Base-by-base conservation (phyloP, 2,797 vertebrate genomes). In the Gymnothorax reevesii region DNA sequence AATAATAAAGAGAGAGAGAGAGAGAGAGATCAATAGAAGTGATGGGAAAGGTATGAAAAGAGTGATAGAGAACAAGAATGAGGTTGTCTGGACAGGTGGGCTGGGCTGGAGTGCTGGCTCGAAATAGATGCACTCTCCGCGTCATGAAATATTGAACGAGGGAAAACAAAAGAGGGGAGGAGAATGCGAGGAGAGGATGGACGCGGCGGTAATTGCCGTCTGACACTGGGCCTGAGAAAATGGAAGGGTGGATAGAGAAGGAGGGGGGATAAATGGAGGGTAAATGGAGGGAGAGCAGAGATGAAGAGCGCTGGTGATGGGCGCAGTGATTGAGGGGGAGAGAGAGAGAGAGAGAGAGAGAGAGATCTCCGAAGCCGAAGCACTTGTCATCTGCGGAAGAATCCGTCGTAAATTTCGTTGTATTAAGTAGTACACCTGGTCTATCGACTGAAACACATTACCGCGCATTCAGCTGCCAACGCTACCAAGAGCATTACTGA, bases 61-160 rank as follows among this genome's bases (percentile, higher is more conserved):
- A 75, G 82, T 90, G 90, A 88, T 91, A 54, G 90, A 88, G 86
- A 85, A 90, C 89, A 89, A 90, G 92, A 88, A 89, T 90, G 87
- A 88, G 90, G 94, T 92, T 93, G 92, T 92, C 92, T 92, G 93
- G 93, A 94, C 90, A 88, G 92, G 92, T 91, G 89, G 91, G 87
- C 86, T 88, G 89, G 91, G 89, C 90, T n/a, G 71, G 89, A 57
- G 42, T 83, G 88, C 89, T 88, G 17, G 88, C 92, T 87, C 73
- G 92, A 90, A 94, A 94, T 94, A 94, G 94, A 93, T 91, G 91
- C 93, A 92, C 90, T 93, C 92, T 89, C 90, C 90, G 88, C 89
- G 91, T 90, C 92, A 94, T 95, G 92, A 94, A 94, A 95, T 94
- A 94, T 94, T 94, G 91, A 94, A 89, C 88, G 90, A 92, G 88